Evolutionary conservation across 2,797 vertebrate genomes (phyloP), one percentile per base, ranked within the genome.

Genomic region (Pogonophryne albipinna): DNA sequence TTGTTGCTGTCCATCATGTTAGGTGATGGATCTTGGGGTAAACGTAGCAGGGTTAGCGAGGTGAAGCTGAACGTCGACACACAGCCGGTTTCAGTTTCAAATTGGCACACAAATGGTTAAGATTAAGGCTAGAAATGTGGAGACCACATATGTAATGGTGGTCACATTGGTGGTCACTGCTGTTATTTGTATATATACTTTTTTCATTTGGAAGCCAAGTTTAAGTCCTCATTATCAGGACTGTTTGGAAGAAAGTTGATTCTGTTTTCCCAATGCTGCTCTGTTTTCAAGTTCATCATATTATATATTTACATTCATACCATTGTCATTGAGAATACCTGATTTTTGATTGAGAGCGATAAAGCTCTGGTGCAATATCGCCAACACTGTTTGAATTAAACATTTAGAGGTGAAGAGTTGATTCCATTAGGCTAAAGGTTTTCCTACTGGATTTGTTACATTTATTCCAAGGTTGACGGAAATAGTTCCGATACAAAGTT

Each of bases 41-140:
- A 76, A 81, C 19, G 50, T 51, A 71, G 56, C 51, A 59, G 49
- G 85, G 85, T 84, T 67, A 79, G 27, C n/a, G 82, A 84, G 88
- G 85, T 91, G 85, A 89, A 87, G 52, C 67, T 79, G 58, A 80
- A 66, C 17, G 19, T 46, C 58, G 79, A 89, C 66, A 77, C 76
- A 75, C 79, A 90, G 71, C 61, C 38, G 71, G 82, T 85, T 90
- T 85, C 20, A 58, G 77, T 89, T 86, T 83, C 65, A 72, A 38
- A 56, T 49, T 68, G 73, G 66, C 61, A 56, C 77, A 78, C 79
- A 90, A 84, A 61, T 84, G 77, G 77, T 85, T 68, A 10, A 61
- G 41, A 83, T 85, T 87, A 85, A 64, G 59, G 57, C 69, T 38
- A 23, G 44, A 80, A 73, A 81, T 63, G 45, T 47, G 57, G 45